phyloP scores from a whole-genome alignment of 92 coral and sea anemone species.

The Pocillopora meandrina region DNA sequence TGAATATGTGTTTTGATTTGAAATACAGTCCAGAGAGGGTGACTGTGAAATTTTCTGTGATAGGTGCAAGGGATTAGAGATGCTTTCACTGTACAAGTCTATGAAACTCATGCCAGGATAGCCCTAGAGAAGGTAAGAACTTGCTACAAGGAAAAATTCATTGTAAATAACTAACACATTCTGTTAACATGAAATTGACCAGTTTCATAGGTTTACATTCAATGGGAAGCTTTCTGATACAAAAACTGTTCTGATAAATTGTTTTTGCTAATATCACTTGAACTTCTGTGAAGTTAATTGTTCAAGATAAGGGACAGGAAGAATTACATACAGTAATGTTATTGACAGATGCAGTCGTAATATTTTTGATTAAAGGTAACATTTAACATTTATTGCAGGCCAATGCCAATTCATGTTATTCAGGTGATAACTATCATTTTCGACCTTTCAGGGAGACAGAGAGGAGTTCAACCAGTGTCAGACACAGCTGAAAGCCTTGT shows the following conservation, averaged over 20 bases:
- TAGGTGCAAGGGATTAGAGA: conserved; percentile 99
- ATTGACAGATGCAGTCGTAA: too few species aligned
- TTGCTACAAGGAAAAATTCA: background rate
- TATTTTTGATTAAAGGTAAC: too few species aligned
- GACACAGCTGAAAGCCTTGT: conserved; percentile 93
- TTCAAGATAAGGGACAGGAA: too few species aligned
- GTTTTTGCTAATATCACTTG: too few species aligned
- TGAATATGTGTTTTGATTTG: background rate
- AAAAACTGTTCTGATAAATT: too few species aligned
- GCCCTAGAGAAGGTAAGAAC: conserved; percentile 81
- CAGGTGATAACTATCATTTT: background rate
- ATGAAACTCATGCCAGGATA: conserved; percentile 98
- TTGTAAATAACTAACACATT: background rate
- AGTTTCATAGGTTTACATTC: background rate
- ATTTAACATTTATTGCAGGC: background rate
- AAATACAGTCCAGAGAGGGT: too few species aligned
- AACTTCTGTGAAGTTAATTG: too few species aligned
- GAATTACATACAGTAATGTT: too few species aligned
- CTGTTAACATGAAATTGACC: background rate
- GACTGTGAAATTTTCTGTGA: background rate
- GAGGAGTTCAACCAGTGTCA: conserved; percentile 99
- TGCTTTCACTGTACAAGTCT: conserved; percentile 89
- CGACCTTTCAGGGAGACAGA: conserved; percentile 85
- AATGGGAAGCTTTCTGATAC: too few species aligned
- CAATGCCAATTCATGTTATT: background rate